Evolutionary conservation across 2,797 vertebrate genomes (phyloP).

Genomic region (Thamnophis elegans): DNA sequence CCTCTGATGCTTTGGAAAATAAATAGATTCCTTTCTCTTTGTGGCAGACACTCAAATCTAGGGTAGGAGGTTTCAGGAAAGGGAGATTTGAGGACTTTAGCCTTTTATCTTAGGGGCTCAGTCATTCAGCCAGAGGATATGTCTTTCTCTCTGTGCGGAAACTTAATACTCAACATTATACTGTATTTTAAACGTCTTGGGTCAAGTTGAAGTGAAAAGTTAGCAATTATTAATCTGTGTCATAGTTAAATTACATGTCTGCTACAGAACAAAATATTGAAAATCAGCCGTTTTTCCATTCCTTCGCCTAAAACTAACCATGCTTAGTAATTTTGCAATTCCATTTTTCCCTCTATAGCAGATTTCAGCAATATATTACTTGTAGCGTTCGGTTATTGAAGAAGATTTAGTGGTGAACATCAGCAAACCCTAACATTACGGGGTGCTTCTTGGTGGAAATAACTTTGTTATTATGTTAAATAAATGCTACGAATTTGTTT

Average conservation of each 20-base stretch:
- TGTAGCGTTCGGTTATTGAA: conserved; percentile 51
- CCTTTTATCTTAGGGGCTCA: not conserved
- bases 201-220: not conserved
- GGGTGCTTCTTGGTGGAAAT: conserved; percentile 50
- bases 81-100: not conserved
- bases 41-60: not conserved
- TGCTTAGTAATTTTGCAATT: conserved; percentile 52
- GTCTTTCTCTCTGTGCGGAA: not conserved
- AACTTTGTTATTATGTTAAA: conserved; percentile 41
- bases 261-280: conserved; percentile 32
- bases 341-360: conserved; percentile 24
- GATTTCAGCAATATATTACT: conserved; percentile 56
- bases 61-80: not conserved
- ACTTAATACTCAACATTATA: not conserved
- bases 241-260: not conserved
- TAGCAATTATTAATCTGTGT: conserved; percentile 21
- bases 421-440: conserved; percentile 55
- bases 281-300: conserved; percentile 35
- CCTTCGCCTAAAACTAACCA: conserved; percentile 32
- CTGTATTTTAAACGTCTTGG: not conserved
- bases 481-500: conserved; percentile 57
- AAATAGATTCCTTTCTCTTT: not conserved
- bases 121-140: not conserved
- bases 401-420: conserved; percentile 25
- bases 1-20: not conserved